phyloP scores from a whole-genome alignment of 2,113 vertebrate genomes.

The Empidonax alnorum region DNA sequence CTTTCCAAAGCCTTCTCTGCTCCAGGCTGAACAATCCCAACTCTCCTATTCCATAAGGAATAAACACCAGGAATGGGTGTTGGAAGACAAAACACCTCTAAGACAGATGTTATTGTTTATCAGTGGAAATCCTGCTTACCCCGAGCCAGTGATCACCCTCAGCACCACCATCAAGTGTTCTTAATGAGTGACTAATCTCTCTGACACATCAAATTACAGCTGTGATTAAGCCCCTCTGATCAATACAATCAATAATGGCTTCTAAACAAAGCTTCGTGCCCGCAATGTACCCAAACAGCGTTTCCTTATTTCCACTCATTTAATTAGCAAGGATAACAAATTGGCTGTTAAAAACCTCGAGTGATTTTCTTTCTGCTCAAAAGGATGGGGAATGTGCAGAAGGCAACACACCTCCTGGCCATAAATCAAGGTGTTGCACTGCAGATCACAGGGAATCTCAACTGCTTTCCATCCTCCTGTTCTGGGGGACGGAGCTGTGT shows the following conservation, averaged over 20 bases:
- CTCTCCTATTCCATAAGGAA: background rate
- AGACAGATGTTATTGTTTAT: background rate
- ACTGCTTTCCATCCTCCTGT: background rate
- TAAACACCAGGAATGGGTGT: background rate
- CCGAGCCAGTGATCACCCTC: background rate
- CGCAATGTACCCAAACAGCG: background rate
- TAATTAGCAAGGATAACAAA: conserved; percentile 43
- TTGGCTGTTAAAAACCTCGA: background rate
- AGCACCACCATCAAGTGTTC: background rate
- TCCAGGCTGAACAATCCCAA: background rate
- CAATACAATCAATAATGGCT: conserved; percentile 14
- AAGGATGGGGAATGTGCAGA: background rate
- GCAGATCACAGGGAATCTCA: background rate
- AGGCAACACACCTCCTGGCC: background rate
- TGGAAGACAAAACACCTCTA: background rate
- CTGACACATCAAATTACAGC: conserved; percentile 13
- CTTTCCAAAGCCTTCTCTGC: background rate
- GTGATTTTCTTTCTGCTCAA: background rate
- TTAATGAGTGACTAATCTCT: background rate
- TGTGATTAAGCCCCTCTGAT: conserved; percentile 40
- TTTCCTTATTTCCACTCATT: conserved; percentile 28
- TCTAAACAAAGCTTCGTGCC: conserved; percentile 13
- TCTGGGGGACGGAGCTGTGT: background rate
- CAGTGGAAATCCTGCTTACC: background rate
- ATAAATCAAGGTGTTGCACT: background rate